phyloP scores from a whole-genome alignment of 1,140 invertebrate genomes.

The Chironomus tepperi region DNA sequence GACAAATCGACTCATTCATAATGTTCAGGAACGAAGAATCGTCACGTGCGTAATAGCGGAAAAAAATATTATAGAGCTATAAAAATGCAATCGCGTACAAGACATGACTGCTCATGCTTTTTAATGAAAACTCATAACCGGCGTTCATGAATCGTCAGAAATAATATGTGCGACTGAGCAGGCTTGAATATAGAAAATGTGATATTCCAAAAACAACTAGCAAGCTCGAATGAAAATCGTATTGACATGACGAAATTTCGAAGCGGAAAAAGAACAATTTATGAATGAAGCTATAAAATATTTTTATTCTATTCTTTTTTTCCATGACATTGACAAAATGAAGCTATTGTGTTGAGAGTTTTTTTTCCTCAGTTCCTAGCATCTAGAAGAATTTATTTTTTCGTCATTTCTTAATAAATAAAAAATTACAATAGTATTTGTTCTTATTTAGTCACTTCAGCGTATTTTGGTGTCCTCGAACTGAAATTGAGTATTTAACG shows the following conservation, averaged over 20 bases:
- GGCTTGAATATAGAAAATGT: not conserved
- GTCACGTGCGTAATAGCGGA: not conserved
- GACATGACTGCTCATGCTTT: slow-evolving; percentile 19
- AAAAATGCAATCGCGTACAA: slow-evolving; percentile 4
- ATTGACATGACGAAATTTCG: too few relatives aligned
- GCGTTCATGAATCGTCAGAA: not conserved
- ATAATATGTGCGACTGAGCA: not conserved
- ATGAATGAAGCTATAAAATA: slow-evolving; percentile 20
- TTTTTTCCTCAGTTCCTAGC: too few relatives aligned
- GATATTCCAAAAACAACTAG: too few relatives aligned
- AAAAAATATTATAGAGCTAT: not conserved
- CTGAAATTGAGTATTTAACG: too few relatives aligned
- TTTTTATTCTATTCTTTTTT: slow-evolving; percentile 26
- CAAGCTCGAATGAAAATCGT: too few relatives aligned
- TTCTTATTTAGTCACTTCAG: too few relatives aligned
- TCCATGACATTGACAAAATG: slow-evolving; percentile 25
- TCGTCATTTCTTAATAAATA: too few relatives aligned
- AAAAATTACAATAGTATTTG: too few relatives aligned
- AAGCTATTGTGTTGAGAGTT: too few relatives aligned
- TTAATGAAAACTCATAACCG: not conserved
- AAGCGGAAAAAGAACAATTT: not conserved
- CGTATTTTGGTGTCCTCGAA: too few relatives aligned
- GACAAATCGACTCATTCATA: too few relatives aligned
- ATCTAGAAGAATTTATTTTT: too few relatives aligned
- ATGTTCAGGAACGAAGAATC: not conserved